Evolutionary conservation across 2,888 invertebrate genomes (phyloP), one percentile per base, ranked within the genome.

Genomic region (Tetrapedia diversipes): DNA sequence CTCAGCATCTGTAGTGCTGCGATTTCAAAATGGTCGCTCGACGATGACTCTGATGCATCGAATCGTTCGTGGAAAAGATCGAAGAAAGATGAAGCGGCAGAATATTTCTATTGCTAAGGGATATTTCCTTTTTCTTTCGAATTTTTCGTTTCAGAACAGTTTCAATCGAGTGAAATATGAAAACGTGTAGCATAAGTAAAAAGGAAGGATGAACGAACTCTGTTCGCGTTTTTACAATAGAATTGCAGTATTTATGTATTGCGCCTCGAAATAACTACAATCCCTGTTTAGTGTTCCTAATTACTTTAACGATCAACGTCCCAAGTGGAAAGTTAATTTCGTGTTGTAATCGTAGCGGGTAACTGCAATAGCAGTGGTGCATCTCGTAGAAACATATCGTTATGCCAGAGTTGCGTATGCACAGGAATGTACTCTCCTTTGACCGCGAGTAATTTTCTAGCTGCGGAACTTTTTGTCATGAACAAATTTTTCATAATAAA

Each of bases 281-380:
- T 63, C 34, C 37, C 41, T 63, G 56, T 45, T 53, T 24, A 27
- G 49, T 66, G 79, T 49, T 37, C 78, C 67, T 77, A 85, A 85
- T 82, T 84, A 60, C 79, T 22, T 54, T 53, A 41, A 51, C 77
- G 74, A 82, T 66, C 74, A 77, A 84, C 82, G 69, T 19, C 66
- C 63, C 63, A 61, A 66, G 71, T 73, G 71, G 78, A 80, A 82
- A 83, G 78, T 80, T 82, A 68, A 80, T 82, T 78, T 69, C 73
- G 59, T 45, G 56, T 54, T 51, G 74, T 77, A 80, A 82, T 75
- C 82, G 75, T 68, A 53, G 59, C 61, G 69, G 67, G 53, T 61
- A 65, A 76, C 70, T 69, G 74, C 80, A 60, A 68, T 71, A 32
- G 32, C 51, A 49, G 27, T 43, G 65, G 37, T 49, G 70, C 73